Percentiles rank a stretch among this genome's conserved stretches.
These are phyloP conservation scores for Eriocheir sinensis DNA, from an alignment of 1,140 invertebrate species.

Conservation along the genomic window DNA sequence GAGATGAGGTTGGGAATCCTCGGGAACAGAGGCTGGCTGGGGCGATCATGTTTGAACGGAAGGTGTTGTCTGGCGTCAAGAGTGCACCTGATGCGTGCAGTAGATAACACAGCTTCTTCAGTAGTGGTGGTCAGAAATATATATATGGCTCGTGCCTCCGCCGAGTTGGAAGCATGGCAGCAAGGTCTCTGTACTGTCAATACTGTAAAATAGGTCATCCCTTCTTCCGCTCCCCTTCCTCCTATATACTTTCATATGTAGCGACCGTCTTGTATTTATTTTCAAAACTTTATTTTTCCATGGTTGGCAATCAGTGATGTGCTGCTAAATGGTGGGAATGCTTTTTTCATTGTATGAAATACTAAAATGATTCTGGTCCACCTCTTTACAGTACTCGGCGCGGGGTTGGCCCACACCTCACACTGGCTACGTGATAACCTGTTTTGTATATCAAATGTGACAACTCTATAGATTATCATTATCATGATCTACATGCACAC, in stretches of 20 bases:
- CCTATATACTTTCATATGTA: neutral
- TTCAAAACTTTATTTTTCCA: neutral
- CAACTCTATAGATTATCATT: too few species aligned
- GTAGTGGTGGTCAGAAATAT: too few species aligned
- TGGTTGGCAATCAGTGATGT: too few species aligned
- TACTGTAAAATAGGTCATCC: constrained; percentile 13
- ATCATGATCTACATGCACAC: too few species aligned
- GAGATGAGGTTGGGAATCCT: neutral
- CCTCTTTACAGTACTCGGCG: neutral
- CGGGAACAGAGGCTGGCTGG: neutral
- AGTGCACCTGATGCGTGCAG: too few species aligned
- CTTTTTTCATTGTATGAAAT: neutral
- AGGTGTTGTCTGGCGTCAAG: neutral
- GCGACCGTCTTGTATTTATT: neutral
- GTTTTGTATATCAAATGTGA: too few species aligned
- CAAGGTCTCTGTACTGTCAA: neutral
- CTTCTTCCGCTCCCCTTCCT: neutral
- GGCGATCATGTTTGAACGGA: neutral
- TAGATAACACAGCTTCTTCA: too few species aligned
- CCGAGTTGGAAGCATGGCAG: neutral
- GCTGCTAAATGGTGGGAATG: neutral
- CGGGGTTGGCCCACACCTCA: neutral
- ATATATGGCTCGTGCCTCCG: too few species aligned
- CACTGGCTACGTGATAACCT: too few species aligned
- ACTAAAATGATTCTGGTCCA: neutral